A percentile compares a stretch with the other conserved stretches of the same genome.
phyloP scores from a whole-genome alignment of 2,797 vertebrate species.

The Premnoplex brunnescens region DNA sequence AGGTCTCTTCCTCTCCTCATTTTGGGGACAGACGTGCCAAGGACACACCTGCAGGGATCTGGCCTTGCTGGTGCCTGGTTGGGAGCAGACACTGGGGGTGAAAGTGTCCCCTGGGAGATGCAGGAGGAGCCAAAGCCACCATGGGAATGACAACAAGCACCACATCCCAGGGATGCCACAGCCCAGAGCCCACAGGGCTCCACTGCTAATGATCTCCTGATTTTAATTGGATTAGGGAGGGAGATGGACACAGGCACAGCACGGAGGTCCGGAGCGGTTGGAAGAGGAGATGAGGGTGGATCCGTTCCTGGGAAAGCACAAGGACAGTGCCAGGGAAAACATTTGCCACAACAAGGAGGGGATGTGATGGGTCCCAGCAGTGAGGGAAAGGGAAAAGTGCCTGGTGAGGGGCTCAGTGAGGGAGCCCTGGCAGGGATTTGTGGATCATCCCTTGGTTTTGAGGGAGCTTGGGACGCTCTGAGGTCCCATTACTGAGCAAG shows the following conservation, averaged over 20 bases:
- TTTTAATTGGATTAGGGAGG: neutral
- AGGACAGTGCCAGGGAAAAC: neutral
- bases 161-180: neutral
- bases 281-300: accelerated
- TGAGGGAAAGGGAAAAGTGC: neutral
- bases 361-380: neutral
- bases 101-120: neutral
- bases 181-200: neutral
- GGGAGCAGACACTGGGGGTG: neutral
- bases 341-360: accelerated
- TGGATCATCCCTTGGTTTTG: neutral
- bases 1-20: neutral
- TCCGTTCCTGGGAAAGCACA: accelerated
- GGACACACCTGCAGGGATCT: neutral
- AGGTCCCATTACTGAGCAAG: neutral
- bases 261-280: neutral
- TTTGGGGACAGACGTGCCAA: neutral
- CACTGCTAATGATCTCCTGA: neutral
- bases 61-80: neutral
- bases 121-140: neutral
- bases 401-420: neutral
- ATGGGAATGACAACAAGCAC: neutral
- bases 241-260: accelerated
- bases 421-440: neutral
- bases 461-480: neutral